Conservation (phyloP, 2,113 vertebrate genomes). For the Camelus dromedarius region DNA sequence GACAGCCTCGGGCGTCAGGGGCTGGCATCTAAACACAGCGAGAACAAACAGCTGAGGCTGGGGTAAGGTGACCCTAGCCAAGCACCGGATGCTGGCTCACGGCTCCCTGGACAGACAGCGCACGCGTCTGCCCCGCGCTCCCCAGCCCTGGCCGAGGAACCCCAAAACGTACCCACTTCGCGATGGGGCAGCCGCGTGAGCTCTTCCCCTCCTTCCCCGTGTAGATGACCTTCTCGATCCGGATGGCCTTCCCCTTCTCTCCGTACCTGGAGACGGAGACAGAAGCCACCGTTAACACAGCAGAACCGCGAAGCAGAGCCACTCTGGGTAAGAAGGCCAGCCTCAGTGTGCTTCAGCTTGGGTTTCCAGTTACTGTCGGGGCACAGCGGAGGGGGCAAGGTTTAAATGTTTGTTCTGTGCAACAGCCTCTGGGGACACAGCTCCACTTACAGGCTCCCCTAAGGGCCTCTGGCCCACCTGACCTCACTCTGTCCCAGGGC, state of each 20-base stretch:
- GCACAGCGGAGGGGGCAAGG: neutral
- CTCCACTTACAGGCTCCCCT: neutral
- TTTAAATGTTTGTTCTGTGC: neutral
- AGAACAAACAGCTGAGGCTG: neutral
- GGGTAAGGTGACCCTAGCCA: neutral
- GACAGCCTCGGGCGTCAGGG: neutral
- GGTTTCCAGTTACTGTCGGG: neutral
- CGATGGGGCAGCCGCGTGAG: conserved; percentile 98
- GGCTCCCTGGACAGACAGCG: neutral
- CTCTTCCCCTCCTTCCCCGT: conserved; percentile 98
- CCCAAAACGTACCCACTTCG: conserved; percentile 96
- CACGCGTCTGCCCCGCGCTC: neutral
- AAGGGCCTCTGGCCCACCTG: neutral
- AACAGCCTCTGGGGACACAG: neutral
- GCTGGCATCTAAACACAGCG: neutral
- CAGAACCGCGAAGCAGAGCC: neutral
- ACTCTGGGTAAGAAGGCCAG: neutral
- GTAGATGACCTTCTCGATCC: conserved; percentile 98
- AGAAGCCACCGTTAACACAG: neutral
- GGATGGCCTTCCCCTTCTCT: conserved; percentile 96
- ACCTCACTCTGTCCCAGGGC: neutral
- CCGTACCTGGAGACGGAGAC: conserved; percentile 90
- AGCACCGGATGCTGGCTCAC: neutral
- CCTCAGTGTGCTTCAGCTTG: neutral
- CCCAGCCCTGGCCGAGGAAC: neutral